Percentiles rank a stretch among this genome's conserved stretches.
phyloP scores from a whole-genome alignment of 2,113 vertebrate genomes.

The Boulengeromyrus knoepffleri region DNA sequence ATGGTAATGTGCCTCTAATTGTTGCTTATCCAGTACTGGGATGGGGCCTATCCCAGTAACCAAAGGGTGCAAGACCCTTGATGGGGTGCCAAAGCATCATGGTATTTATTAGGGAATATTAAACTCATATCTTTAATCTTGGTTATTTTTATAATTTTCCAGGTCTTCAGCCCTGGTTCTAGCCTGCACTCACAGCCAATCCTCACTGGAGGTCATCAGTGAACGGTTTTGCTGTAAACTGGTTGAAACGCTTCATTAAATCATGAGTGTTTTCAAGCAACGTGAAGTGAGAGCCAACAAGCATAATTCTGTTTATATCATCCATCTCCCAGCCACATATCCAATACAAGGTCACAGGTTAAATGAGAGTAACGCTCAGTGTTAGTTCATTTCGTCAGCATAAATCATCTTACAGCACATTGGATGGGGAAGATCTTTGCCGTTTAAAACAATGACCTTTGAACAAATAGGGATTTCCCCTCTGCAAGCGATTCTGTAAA shows the following conservation, averaged over 20 bases:
- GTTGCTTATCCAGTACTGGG: background rate
- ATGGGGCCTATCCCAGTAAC: background rate
- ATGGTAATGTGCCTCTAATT: background rate
- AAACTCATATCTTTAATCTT: background rate
- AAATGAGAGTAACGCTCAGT: background rate
- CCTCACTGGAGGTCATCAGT: background rate
- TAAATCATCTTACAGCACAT: background rate
- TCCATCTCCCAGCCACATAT: background rate
- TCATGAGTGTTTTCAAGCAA: background rate
- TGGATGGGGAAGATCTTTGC: background rate
- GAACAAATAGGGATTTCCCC: background rate
- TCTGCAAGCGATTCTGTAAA: background rate
- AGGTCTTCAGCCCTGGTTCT: background rate
- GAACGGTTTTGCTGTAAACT: background rate
- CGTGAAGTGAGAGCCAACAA: background rate
- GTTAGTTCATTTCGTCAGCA: background rate
- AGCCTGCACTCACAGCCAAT: background rate
- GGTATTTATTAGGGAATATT: background rate
- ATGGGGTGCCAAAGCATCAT: background rate
- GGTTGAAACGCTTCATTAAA: background rate
- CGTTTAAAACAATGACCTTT: background rate
- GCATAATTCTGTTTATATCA: background rate
- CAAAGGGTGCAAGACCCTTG: background rate
- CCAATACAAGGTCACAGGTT: background rate
- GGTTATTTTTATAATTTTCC: background rate